A percentile compares a stretch with the other conserved stretches of the same genome.
phyloP scores from a whole-genome alignment of 2,797 vertebrate species.

The Cryptoprocta ferox region DNA sequence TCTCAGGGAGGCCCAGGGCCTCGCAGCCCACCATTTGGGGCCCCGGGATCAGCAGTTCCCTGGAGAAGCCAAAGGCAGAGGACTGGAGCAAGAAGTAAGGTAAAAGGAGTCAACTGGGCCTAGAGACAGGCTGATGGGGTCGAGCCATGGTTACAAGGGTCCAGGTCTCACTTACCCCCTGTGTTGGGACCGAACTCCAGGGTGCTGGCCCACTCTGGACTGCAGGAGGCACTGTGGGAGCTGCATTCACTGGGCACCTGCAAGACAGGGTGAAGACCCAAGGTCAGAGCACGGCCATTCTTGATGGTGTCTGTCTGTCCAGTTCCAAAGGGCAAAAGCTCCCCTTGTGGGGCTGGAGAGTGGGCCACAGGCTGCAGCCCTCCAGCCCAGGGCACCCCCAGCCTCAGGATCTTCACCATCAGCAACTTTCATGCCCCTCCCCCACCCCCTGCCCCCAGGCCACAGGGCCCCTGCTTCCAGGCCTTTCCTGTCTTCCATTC shows the following conservation, averaged over 20 bases:
- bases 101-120: neutral
- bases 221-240: conserved; percentile 96
- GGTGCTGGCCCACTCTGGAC: conserved; percentile 96
- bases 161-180: conserved; percentile 83
- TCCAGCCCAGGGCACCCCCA: neutral
- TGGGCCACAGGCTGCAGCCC: neutral
- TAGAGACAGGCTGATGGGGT: neutral
- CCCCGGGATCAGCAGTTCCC: neutral
- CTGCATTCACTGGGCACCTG: conserved; percentile 93
- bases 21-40: neutral
- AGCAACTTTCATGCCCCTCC: neutral
- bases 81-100: neutral
- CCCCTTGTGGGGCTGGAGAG: neutral
- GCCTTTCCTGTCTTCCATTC: neutral
- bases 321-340: neutral
- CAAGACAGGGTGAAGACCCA: conserved; percentile 26
- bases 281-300: neutral
- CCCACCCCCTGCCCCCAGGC: neutral
- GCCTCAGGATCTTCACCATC: neutral
- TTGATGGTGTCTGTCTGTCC: neutral
- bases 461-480: neutral
- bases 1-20: neutral
- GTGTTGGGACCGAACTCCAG: conserved; percentile 87
- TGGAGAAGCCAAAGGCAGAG: neutral
- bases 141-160: neutral